Evolutionary conservation across 2,113 vertebrate genomes (phyloP).

Genomic region (Marcusenius ussheri): DNA sequence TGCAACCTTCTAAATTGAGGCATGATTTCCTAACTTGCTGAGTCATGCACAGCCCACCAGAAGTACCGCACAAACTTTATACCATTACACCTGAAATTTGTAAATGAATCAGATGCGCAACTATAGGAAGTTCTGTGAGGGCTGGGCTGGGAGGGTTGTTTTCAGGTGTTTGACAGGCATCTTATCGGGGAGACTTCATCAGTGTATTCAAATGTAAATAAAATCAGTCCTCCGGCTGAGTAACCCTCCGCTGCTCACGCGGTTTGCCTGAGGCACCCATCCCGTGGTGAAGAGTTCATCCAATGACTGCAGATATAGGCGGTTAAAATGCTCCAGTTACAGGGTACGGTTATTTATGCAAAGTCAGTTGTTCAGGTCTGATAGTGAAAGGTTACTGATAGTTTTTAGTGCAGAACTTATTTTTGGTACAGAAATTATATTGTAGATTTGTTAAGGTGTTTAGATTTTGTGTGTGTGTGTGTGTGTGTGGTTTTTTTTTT

Average conservation of each 20-base stretch:
- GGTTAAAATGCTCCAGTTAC: not conserved
- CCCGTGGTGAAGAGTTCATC: not conserved
- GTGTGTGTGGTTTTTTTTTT: not conserved
- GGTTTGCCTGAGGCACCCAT: not conserved
- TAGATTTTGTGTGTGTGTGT: not conserved
- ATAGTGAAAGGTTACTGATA: not conserved
- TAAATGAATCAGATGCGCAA: not conserved
- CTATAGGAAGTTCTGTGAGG: not conserved
- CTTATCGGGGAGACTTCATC: not conserved
- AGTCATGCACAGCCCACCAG: not conserved
- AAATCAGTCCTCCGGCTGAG: not conserved
- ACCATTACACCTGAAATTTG: not conserved
- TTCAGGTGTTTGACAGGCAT: not conserved
- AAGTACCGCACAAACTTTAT: not conserved
- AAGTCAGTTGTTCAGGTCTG: not conserved
- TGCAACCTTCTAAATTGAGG: not conserved
- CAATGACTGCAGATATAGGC: not conserved
- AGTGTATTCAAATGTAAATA: conserved; percentile 12
- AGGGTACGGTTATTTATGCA: not conserved
- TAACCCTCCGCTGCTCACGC: not conserved
- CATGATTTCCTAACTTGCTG: not conserved
- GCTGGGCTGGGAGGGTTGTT: not conserved
- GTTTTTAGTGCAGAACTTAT: not conserved
- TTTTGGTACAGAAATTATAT: not conserved
- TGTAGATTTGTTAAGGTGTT: not conserved